Base-by-base conservation (phyloP, 2,888 invertebrate species). In the Amorpha juglandis region DNA sequence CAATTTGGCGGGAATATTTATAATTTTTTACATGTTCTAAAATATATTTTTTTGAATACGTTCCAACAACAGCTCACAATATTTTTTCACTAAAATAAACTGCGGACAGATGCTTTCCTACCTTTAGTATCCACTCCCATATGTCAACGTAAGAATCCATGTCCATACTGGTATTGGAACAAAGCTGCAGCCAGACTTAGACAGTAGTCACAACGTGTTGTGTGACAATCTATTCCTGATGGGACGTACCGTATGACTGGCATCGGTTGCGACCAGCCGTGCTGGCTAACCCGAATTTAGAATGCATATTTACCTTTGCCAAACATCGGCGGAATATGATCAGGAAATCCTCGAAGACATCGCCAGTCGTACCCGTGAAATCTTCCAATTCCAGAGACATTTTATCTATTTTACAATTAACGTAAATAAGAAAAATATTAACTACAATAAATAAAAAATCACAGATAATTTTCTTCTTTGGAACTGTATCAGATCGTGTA, bases 341-440 rank as follows among this genome's bases (percentile, higher is more conserved):
- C 79, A 96, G 94, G 88, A 96, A 96, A 88, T 97, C 96, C 84
- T 96, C 96, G 87, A 96, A 94, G 78, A 96, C 95, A 88, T 96
- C 96, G 75, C 96, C 96, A 75, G 95, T 93, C 81, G 94, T 86
- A 76, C 94, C 92, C 77, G 93, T 87, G 38, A 95, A 85, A 74
- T 95, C 94, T 84, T 95, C 96, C 83, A 95, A 93, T 81, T 96
- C 96, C 82, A 95, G 87, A 81, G 94, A 94, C 95, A 96, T 95
- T 83, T 90, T 94, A 72, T 84, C 70, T 79, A 78, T 66, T 82
- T 83, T 81, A 81, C 74, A 64, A 72, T 68, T 74, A 38, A 68
- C 66, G 74, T 68, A 77, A 84, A 82, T 78, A 71, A 78, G 71
- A 77, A 69, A 80, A 80, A 80, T 76, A 78, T 51, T 72, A 68